Conservation (phyloP, 1,140 invertebrate genomes). For the Calephelis nemesis region DNA sequence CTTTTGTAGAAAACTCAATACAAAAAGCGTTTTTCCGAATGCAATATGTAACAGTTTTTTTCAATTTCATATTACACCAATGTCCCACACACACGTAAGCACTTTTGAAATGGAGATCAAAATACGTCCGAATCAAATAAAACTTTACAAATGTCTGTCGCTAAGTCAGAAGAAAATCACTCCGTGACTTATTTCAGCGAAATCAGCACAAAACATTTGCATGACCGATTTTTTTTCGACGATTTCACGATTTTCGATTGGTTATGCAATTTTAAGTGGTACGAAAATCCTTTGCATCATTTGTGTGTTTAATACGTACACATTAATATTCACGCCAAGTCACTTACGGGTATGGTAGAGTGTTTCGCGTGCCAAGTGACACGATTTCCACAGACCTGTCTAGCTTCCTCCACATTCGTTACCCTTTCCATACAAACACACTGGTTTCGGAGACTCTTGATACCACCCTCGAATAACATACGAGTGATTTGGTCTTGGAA, state of each 20-base stretch:
- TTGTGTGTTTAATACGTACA: neutral
- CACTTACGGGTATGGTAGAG: too few species aligned
- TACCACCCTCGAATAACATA: too few species aligned
- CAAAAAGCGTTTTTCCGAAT: conserved; percentile 58
- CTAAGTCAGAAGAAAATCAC: conserved; percentile 52
- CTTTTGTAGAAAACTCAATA: conserved; percentile 55
- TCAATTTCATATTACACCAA: conserved; percentile 65
- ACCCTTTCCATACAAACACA: too few species aligned
- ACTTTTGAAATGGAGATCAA: conserved; percentile 31
- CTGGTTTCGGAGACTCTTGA: too few species aligned
- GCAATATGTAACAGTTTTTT: conserved; percentile 66
- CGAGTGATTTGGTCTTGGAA: too few species aligned
- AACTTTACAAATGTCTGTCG: conserved; percentile 46
- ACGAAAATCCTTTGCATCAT: conserved; percentile 31
- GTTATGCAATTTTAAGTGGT: conserved; percentile 61
- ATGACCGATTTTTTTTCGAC: conserved; percentile 62
- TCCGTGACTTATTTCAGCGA: conserved; percentile 43
- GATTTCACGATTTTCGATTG: conserved; percentile 41
- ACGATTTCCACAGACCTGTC: too few species aligned
- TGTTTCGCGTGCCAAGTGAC: too few species aligned
- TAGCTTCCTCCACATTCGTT: too few species aligned
- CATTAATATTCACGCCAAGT: too few species aligned
- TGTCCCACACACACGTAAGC: conserved; percentile 37
- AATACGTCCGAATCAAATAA: conserved; percentile 55
- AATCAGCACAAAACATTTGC: conserved; percentile 59